phyloP scores from a whole-genome alignment of 2,113 vertebrate species.

The Hippocampus zosterae region DNA sequence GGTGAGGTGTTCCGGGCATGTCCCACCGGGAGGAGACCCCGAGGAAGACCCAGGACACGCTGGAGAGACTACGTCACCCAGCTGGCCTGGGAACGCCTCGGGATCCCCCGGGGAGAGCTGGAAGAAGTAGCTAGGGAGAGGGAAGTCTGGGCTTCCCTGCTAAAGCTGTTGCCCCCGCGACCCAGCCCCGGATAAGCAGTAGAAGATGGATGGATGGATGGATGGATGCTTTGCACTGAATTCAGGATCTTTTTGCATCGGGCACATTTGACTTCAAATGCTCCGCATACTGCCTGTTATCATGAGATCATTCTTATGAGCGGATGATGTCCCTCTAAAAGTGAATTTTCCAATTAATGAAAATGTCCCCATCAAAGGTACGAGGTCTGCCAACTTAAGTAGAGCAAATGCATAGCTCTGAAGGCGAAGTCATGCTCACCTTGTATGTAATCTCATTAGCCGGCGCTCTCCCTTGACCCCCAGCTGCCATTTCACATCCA shows the following conservation, averaged over 20 bases:
- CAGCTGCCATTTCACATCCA: slow-evolving; percentile 25
- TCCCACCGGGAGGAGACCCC: no score
- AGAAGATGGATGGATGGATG: no score
- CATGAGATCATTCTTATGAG: not conserved
- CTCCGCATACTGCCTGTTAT: not conserved
- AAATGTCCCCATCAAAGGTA: not conserved
- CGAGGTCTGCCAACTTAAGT: not conserved
- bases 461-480: slow-evolving; percentile 23
- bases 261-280: not conserved
- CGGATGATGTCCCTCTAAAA: not conserved
- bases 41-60: no score
- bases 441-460: slow-evolving; percentile 13
- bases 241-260: not conserved
- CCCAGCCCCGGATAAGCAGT: no score
- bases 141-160: no score
- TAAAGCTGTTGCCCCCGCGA: no score
- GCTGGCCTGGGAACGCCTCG: no score
- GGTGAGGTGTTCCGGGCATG: no score
- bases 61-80: no score
- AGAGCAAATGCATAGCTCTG: slow-evolving; percentile 8
- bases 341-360: not conserved
- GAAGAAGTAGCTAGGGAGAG: no score
- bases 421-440: slow-evolving; percentile 11
- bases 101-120: no score
- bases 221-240: not conserved